Conservation (phyloP, 2,797 vertebrate species). For the Lepilemur septentrionalis region DNA sequence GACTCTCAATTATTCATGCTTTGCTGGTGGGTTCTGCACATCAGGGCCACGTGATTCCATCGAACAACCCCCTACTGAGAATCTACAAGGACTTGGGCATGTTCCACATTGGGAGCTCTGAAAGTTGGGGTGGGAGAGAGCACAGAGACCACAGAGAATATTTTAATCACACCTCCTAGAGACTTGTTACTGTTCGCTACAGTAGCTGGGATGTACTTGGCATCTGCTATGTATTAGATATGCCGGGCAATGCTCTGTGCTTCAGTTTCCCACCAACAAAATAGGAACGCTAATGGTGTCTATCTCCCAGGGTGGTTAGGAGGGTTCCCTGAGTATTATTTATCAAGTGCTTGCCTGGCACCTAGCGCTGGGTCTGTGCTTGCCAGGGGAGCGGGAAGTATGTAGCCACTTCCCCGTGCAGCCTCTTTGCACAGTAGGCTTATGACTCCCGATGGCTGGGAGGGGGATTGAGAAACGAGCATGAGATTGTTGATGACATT, state of each 20-base stretch:
- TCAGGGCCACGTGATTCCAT: neutral
- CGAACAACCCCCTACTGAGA: neutral
- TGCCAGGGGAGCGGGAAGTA: neutral
- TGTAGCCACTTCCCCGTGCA: neutral
- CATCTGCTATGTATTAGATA: neutral
- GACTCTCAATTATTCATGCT: neutral
- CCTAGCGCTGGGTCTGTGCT: neutral
- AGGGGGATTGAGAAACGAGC: neutral
- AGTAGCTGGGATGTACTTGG: neutral
- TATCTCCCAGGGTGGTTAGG: neutral
- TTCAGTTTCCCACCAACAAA: neutral
- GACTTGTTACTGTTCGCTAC: neutral
- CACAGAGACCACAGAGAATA: neutral
- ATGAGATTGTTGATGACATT: neutral
- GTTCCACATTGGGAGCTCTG: neutral
- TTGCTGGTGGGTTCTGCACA: neutral
- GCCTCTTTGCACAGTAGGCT: neutral
- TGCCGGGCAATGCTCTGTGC: neutral
- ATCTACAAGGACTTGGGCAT: neutral
- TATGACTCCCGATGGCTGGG: neutral
- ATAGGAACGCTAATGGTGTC: too few relatives aligned
- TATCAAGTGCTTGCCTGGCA: neutral
- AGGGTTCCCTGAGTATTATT: neutral
- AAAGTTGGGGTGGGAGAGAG: neutral
- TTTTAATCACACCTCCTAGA: neutral